phyloP scores from a whole-genome alignment of 2,113 vertebrate genomes.

The Microtus richardsoni region DNA sequence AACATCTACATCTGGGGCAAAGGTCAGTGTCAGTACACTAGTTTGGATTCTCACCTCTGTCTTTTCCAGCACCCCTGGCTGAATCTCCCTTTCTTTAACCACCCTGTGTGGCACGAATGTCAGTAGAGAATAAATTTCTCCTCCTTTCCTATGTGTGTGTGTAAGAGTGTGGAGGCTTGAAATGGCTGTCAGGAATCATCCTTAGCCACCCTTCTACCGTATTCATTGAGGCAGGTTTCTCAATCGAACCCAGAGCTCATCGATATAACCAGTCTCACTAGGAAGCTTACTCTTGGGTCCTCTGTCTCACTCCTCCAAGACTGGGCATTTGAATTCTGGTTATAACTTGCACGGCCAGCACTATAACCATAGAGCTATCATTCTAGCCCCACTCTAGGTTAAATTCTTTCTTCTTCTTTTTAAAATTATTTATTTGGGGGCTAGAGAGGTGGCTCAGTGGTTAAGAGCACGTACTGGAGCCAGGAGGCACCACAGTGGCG shows the following conservation, averaged over 20 bases:
- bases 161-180: not conserved
- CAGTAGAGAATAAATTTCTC: not conserved
- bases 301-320: not conserved
- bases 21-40: constrained; percentile 85
- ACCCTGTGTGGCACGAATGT: not conserved
- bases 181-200: no score
- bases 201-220: no score
- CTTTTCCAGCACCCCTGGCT: not conserved
- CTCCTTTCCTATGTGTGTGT: not conserved
- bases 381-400: no score
- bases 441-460: no score
- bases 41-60: not conserved
- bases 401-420: not conserved
- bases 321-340: not conserved
- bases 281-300: not conserved
- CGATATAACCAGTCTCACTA: no score
- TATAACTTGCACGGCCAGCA: not conserved
- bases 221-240: no score
- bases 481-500: no score
- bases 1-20: constrained; percentile 95
- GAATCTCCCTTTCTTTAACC: not conserved
- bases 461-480: no score
- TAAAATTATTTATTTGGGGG: not conserved
- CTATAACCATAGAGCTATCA: not conserved
- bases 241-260: no score